Percentiles rank a stretch among this genome's conserved stretches.
Conservation (phyloP, 2,888 invertebrate species). For the Drosophila koepferae region DNA sequence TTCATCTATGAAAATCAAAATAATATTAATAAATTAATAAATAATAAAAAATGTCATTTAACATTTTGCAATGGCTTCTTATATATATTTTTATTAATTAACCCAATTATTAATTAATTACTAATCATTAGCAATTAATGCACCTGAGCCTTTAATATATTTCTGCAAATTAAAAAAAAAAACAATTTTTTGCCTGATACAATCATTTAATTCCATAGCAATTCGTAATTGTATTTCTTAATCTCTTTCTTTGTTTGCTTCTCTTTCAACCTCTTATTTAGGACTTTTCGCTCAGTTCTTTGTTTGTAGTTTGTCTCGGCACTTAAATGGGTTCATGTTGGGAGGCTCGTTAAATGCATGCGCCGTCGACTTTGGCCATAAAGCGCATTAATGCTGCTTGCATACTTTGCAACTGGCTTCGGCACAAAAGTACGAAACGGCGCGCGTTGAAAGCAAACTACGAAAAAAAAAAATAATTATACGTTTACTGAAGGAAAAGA, state of each 20-base stretch:
- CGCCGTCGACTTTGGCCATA: slow-evolving; percentile 56
- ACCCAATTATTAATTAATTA: no score
- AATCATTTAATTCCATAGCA: not conserved
- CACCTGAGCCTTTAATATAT: no score
- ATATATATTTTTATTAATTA: no score
- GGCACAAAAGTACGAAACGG: not conserved
- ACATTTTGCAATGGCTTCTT: no score
- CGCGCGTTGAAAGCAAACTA: slow-evolving; percentile 11
- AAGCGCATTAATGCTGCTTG: slow-evolving; percentile 65
- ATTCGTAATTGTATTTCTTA: slow-evolving; percentile 8
- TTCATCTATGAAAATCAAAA: no score
- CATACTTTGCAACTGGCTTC: slow-evolving; percentile 35
- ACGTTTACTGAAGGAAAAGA: not conserved
- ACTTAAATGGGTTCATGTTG: slow-evolving; percentile 19
- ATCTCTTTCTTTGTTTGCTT: not conserved
- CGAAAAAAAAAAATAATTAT: slow-evolving; percentile 28
- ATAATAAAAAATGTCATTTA: no score
- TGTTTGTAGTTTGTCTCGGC: slow-evolving; percentile 9
- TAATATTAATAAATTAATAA: no score
- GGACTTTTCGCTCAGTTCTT: slow-evolving; percentile 14
- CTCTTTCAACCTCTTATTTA: slow-evolving; percentile 7
- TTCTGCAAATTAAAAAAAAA: not conserved
- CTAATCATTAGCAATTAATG: no score
- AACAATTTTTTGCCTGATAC: not conserved
- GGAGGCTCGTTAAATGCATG: slow-evolving; percentile 62